Evolutionary conservation across 2,888 invertebrate species (phyloP).

Genomic region (Amphiduros pacificus): DNA sequence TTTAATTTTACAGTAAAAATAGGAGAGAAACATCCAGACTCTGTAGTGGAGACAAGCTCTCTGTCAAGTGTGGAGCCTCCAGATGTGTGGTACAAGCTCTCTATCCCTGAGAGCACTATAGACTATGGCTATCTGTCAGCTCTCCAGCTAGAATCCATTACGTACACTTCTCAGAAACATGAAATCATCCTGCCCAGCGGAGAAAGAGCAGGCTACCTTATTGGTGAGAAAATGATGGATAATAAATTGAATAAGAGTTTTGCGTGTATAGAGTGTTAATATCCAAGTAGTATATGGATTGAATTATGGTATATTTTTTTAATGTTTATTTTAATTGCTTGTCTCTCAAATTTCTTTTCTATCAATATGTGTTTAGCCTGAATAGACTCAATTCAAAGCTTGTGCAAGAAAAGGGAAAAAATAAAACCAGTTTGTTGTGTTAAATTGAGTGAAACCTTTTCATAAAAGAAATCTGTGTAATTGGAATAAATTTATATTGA

Average conservation of each 20-base stretch:
- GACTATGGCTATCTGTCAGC: constrained; percentile 87
- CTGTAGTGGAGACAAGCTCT: constrained; percentile 98
- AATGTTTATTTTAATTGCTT: too few species aligned
- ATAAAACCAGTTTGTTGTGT: background rate
- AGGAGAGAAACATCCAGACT: constrained; percentile 79
- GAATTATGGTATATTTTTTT: too few species aligned
- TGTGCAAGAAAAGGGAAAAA: background rate
- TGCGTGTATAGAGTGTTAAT: too few species aligned
- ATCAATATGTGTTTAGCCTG: too few species aligned
- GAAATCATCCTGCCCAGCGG: constrained; percentile 84
- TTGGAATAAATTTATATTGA: too few species aligned
- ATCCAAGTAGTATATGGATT: too few species aligned
- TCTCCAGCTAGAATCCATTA: constrained; percentile 94
- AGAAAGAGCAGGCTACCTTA: constrained; percentile 90
- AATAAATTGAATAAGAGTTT: too few species aligned
- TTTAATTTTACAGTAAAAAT: constrained; percentile 24
- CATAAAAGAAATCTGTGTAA: too few species aligned
- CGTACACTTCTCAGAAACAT: constrained; percentile 96
- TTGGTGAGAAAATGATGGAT: constrained; percentile 75
- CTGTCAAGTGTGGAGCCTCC: constrained; percentile 93
- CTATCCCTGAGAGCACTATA: constrained; percentile 74
- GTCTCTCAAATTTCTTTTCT: too few species aligned
- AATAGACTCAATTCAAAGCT: too few species aligned
- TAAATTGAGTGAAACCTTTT: background rate
- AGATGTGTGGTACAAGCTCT: constrained; percentile 79